Base-by-base conservation (phyloP, 2,888 invertebrate genomes). In the Zeuzera pyrina region DNA sequence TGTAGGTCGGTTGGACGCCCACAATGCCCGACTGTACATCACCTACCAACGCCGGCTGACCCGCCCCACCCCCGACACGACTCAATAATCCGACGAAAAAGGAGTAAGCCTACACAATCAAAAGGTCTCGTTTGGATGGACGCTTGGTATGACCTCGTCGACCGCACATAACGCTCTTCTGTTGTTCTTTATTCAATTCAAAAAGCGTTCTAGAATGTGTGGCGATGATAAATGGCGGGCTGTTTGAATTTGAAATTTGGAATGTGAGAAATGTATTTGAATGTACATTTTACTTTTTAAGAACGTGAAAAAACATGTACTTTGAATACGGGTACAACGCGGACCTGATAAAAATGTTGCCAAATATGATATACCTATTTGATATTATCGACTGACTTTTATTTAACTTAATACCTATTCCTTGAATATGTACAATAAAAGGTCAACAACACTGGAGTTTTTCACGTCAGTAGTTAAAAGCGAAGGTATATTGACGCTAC, bases 1-100 rank as follows among this genome's bases (percentile, higher is more conserved):
- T 76, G 77, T 78, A 71, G 78, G 78, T 73, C 78, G 73, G 35
- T 52, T 54, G 66, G 56, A 62, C 78, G 73, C 78, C 79, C 70
- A 78, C 78, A 67, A 63, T 59, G 64, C 52, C 53, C 57, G 54
- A 52, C 63, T 59, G 58, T 69, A 61, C 69, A 52, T 51, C 43
- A 43, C 49, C 42, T 49, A 52, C 70, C 61, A 63, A 45, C 35
- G 11, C 46, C 47, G 12, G 36, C 33, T 47, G 68, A 57, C 53
- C 58, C 57, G 47, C 54, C 57, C 50, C 51, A 45, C 56, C 58
- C 57, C 60, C 54, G 54, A 43, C 51, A 46, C 53, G 59, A 57
- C 54, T 50, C 48, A 54, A 52, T 44, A 39, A 38, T 41, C 40
- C 5, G 38, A 45, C 42, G 39, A 38, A 12, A 47, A 29, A 25